A percentile compares a stretch with the other conserved stretches of the same genome.
phyloP scores from a whole-genome alignment of 2,113 vertebrate species.

The Vidua macroura region DNA sequence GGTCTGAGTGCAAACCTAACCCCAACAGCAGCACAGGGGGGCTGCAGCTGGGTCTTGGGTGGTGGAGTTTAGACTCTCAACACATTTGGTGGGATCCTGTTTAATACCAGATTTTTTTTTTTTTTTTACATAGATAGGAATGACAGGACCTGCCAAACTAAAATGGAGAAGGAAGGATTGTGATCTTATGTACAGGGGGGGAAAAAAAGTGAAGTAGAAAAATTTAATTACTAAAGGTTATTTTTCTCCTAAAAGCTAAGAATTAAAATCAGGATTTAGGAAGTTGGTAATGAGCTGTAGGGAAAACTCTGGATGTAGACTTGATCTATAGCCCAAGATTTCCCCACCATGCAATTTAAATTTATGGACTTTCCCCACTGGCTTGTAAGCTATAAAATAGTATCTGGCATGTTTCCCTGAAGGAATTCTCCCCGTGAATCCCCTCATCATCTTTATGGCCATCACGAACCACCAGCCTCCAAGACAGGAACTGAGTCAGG shows the following conservation, averaged over 20 bases:
- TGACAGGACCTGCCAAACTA: neutral
- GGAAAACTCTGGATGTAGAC: neutral
- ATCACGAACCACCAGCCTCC: fast-evolving
- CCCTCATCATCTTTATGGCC: neutral
- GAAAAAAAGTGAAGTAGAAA: neutral
- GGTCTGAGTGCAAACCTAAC: neutral
- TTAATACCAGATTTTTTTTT: neutral
- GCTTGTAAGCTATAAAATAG: neutral
- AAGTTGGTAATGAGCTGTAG: neutral
- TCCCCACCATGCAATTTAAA: neutral
- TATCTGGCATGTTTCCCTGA: neutral
- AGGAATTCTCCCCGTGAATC: neutral
- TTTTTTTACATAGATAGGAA: neutral
- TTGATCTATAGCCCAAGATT: neutral
- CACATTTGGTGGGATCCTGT: neutral
- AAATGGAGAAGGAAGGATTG: neutral
- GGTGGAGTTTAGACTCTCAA: neutral
- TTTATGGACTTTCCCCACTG: neutral
- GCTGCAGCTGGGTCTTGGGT: neutral
- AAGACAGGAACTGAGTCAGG: fast-evolving
- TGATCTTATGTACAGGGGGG: fast-evolving
- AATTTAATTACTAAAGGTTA: neutral
- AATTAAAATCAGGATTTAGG: neutral
- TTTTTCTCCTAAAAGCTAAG: neutral
- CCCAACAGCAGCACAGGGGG: neutral